These are phyloP conservation scores for Neoaliturus tenellus DNA, from an alignment of 2,888 invertebrate genomes.

Conservation along the genomic window DNA sequence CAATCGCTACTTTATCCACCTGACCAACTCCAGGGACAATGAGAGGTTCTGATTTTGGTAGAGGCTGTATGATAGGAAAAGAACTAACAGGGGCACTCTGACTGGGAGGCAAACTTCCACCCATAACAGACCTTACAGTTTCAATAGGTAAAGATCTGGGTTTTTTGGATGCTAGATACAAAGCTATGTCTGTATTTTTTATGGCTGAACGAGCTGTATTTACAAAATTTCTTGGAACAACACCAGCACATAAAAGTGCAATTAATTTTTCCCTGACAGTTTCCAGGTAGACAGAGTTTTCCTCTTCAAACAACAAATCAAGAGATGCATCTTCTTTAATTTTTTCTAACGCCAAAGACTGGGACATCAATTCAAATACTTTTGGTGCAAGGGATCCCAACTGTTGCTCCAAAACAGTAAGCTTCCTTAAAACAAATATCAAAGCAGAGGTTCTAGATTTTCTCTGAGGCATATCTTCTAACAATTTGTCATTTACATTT, in stretches of 20 bases:
- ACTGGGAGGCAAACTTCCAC: neutral
- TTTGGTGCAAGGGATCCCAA: slow-evolving; percentile 90
- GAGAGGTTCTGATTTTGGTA: slow-evolving; percentile 70
- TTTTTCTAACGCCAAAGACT: slow-evolving; percentile 87
- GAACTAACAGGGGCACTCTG: neutral
- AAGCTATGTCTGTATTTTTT: slow-evolving; percentile 79
- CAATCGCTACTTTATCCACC: slow-evolving; percentile 87
- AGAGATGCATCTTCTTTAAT: slow-evolving; percentile 75
- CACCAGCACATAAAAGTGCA: slow-evolving; percentile 84
- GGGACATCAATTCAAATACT: slow-evolving; percentile 84
- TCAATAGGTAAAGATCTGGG: neutral
- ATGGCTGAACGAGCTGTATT: slow-evolving; percentile 85
- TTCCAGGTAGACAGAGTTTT: slow-evolving; percentile 85
- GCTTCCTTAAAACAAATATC: slow-evolving; percentile 82
- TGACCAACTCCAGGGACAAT: slow-evolving; percentile 83
- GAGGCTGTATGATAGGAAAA: neutral
- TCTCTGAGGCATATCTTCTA: slow-evolving; percentile 44
- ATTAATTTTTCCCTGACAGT: slow-evolving; percentile 91
- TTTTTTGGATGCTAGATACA: slow-evolving; percentile 27
- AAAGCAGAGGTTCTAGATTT: slow-evolving; percentile 69
- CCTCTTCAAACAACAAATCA: slow-evolving; percentile 83
- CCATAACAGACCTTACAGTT: neutral
- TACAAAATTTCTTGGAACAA: slow-evolving; percentile 79
- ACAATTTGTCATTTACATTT: slow-evolving; percentile 40
- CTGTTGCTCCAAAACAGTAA: slow-evolving; percentile 89